Conservation (phyloP, 2,888 invertebrate species). For the Koerneria pararmatus region DNA sequence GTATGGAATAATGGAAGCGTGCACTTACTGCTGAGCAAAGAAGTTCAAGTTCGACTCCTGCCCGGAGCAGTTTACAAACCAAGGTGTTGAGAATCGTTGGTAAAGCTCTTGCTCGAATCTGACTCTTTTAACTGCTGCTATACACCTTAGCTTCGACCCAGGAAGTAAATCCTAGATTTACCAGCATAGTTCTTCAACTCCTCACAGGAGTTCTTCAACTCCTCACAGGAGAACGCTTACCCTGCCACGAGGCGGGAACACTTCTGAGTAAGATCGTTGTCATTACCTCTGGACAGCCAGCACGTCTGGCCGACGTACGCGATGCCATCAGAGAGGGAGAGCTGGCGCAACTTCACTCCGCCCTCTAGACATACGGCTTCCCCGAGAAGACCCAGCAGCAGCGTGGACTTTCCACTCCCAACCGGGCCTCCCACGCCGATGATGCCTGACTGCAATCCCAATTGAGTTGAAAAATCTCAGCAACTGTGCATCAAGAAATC, state of each 20-base stretch:
- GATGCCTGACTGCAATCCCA: conserved; percentile 49
- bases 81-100: no score
- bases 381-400: conserved; percentile 67
- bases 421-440: conserved; percentile 83
- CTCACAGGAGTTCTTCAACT: background rate
- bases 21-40: no score
- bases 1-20: no score
- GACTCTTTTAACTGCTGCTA: no score
- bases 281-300: conserved; percentile 77
- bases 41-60: no score
- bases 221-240: no score
- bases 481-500: background rate
- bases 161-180: no score
- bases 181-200: conserved; percentile 15
- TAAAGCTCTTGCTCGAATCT: no score
- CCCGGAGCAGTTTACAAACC: no score
- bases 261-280: background rate
- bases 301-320: conserved; percentile 82
- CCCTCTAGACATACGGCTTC: conserved; percentile 17
- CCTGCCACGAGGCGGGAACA: no score
- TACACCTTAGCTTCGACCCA: no score
- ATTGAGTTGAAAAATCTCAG: background rate
- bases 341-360: conserved; percentile 6
- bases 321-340: conserved; percentile 64
- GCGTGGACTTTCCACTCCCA: conserved; percentile 84